These are phyloP conservation scores for Apamea epomidion DNA, from an alignment of 2,888 invertebrate genomes.

Conservation along the genomic window DNA sequence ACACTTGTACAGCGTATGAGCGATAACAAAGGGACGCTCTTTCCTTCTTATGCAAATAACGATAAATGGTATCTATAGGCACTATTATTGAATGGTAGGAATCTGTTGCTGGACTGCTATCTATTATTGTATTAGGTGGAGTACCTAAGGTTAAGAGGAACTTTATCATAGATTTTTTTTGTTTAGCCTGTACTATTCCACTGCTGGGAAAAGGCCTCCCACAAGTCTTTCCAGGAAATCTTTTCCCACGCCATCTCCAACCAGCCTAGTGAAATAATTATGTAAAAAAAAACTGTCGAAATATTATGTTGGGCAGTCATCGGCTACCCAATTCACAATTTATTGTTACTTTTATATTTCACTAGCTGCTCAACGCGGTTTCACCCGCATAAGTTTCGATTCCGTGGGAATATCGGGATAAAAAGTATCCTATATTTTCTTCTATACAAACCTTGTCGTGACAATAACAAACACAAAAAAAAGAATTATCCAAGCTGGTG, in stretches of 20 bases:
- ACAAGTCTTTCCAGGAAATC: too few species aligned
- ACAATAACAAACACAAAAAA: too few species aligned
- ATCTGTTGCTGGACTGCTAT: not conserved
- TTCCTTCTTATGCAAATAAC: constrained; percentile 8
- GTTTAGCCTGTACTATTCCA: not conserved
- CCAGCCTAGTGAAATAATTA: too few species aligned
- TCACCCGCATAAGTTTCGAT: too few species aligned
- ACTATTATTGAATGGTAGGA: not conserved
- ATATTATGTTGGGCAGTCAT: not conserved
- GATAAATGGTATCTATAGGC: not conserved
- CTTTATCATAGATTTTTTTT: not conserved
- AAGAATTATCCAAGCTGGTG: too few species aligned
- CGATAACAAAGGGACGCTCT: constrained; percentile 6
- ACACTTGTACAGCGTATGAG: not conserved
- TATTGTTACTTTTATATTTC: not conserved
- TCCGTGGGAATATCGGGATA: too few species aligned
- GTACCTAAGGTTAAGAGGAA: not conserved
- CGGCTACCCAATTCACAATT: not conserved
- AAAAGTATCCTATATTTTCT: too few species aligned
- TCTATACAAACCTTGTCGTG: too few species aligned
- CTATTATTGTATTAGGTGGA: not conserved
- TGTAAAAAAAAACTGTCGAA: not conserved
- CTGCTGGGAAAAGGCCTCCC: not conserved
- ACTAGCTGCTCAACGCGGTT: too few species aligned
- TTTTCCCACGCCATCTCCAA: too few species aligned